Evolutionary conservation across 2,797 vertebrate genomes (phyloP).

Genomic region (Lindbergichthys nudifrons): DNA sequence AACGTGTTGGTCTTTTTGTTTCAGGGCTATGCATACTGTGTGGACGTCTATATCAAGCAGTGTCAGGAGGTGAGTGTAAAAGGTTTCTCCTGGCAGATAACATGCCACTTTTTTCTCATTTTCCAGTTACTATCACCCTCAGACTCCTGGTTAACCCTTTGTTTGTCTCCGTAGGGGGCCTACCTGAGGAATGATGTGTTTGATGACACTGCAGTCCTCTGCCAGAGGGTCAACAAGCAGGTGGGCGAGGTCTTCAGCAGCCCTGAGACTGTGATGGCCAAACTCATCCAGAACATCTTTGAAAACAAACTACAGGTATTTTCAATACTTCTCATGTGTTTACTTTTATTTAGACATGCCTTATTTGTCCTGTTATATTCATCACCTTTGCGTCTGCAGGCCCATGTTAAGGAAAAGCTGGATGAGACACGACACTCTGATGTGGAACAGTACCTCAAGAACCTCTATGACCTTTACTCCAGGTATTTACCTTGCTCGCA

Average conservation of each 20-base stretch:
- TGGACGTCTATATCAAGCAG: slow-evolving; percentile 99
- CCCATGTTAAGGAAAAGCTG: slow-evolving; percentile 92
- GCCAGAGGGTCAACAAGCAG: slow-evolving; percentile 96
- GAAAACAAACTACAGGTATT: slow-evolving; percentile 97
- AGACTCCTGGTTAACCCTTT: slow-evolving; percentile 24
- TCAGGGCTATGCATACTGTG: slow-evolving; percentile 98
- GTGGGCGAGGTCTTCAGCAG: slow-evolving; percentile 97
- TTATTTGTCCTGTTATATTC: slow-evolving; percentile 8
- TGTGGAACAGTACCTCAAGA: slow-evolving; percentile 97
- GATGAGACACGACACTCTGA: slow-evolving; percentile 93
- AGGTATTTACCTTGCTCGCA: slow-evolving; percentile 80
- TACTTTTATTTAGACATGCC: not conserved
- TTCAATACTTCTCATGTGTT: slow-evolving; percentile 7
- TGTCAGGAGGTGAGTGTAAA: slow-evolving; percentile 93
- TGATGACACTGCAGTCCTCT: slow-evolving; percentile 94
- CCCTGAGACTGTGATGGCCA: slow-evolving; percentile 97
- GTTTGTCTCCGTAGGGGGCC: slow-evolving; percentile 86
- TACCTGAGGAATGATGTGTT: slow-evolving; percentile 94
- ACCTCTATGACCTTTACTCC: slow-evolving; percentile 96
- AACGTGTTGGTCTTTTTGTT: slow-evolving; percentile 56
- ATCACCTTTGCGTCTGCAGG: slow-evolving; percentile 78
- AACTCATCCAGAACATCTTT: slow-evolving; percentile 99
- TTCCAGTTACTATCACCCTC: not conserved
- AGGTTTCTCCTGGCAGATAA: not conserved
- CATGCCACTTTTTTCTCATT: not conserved